Percentiles rank a stretch among this genome's conserved stretches.
phyloP scores from a whole-genome alignment of 2,797 vertebrate species.

The Catamblyrhynchus diadema region DNA sequence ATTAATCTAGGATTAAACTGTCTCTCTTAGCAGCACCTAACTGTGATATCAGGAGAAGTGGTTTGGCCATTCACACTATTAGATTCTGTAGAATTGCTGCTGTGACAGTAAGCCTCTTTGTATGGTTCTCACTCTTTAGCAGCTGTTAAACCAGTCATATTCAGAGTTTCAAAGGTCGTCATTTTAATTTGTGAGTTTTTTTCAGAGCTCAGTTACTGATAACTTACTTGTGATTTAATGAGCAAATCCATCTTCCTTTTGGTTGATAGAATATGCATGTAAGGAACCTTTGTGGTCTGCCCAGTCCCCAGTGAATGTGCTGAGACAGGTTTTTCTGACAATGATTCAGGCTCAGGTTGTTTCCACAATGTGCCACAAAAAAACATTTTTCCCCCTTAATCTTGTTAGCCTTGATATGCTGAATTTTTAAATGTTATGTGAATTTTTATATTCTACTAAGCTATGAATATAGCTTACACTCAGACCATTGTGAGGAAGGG shows the following conservation, averaged over 20 bases:
- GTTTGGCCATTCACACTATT: background rate
- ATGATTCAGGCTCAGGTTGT: background rate
- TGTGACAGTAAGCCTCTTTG: conserved; percentile 23
- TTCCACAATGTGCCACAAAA: background rate
- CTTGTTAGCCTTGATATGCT: background rate
- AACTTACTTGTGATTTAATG: conserved; percentile 18
- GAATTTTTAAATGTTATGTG: background rate
- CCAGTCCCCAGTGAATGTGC: background rate
- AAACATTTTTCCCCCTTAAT: background rate
- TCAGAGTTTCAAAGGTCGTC: conserved; percentile 11
- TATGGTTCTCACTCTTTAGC: background rate
- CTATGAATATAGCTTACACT: background rate
- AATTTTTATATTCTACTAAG: background rate
- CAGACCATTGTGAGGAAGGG: rapidly evolving
- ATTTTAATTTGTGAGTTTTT: conserved; percentile 19
- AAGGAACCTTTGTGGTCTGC: background rate
- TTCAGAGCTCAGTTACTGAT: conserved; percentile 24
- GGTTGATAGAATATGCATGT: background rate
- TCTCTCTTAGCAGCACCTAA: conserved; percentile 10
- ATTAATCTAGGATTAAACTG: conserved; percentile 41
- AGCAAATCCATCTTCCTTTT: conserved; percentile 14
- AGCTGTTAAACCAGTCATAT: conserved; percentile 15
- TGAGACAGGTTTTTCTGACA: background rate
- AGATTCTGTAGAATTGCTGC: background rate
- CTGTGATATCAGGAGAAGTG: conserved; percentile 2